Base-by-base conservation (phyloP, 2,797 vertebrate species). In the Somateria mollissima region DNA sequence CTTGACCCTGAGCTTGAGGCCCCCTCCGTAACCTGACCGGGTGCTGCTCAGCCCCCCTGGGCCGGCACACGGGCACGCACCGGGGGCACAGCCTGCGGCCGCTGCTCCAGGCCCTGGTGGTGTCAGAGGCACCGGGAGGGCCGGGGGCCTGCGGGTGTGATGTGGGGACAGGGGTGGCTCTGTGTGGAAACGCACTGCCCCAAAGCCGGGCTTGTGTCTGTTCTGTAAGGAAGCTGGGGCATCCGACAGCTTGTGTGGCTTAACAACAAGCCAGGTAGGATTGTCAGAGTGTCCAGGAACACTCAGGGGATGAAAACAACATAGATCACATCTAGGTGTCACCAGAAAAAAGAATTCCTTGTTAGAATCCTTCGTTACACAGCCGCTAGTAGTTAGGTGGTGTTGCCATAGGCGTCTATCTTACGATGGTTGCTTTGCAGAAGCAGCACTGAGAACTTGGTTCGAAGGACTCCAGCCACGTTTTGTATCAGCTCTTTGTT, bases 171-270 rank as follows among this genome's bases (percentile, higher is more conserved):
- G 6, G 13, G 1, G 12, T 41, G 16, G 25, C 69, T 74, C 53
- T 34, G 1, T 14, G 8, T 11, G 1, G 4, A 22, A 10, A 51
- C 37, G 7, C 19, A 1, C 47, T 22, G 5, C 11, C 16, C 25
- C 20, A 11, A 70, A 16, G 6, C 65, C n/a, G 17, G 1, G 17
- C 83, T 93, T 54, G 5, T 51, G 14, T 51, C 45, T 4, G 1
- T 58, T 78, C 15, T 70, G 57, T 13, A 21, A 18, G 65, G 72
- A 65, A 80, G 53, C 61, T 65, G 65, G 21, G 62, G 41, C 21
- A 47, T 56, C 56, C 45, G 45, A 39, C 61, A 77, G 22, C 45
- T 67, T 56, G 43, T 43, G 39, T 71, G 49, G 11, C 13, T 74
- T 77, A 24, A 12, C 8, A 37, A 76, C 73, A 39, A 30, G 74